Base-by-base conservation (phyloP, 2,888 invertebrate genomes). In the Dorcus parallelipipedus region DNA sequence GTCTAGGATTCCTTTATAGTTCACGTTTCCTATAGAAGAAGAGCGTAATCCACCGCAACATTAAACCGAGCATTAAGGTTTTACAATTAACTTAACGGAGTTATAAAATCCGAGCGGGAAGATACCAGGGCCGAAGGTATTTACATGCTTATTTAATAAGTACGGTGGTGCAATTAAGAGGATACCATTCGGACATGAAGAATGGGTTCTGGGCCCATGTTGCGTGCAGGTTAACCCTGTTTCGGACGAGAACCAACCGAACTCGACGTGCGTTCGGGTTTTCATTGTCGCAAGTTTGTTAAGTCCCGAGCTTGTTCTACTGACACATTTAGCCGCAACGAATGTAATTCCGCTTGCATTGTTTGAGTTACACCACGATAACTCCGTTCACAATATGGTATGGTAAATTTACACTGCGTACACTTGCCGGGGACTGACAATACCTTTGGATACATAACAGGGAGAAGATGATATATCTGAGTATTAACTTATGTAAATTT, bases 11-110 rank as follows among this genome's bases (percentile, higher is more conserved):
- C 45, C 45, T 45, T 45, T 45, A 33, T 33, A 33, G 26, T 33
- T 33, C 26, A 33, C 26, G 26, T 33, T 33, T 7, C 26, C 7
- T 33, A 33, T 33, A 33, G 26, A 33, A 7, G 26, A 33, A 33
- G 7, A 33, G 3, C 26, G 26, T 33, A 33, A 33, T 33, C 14
- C 43, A 54, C 54, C 43, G 20, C 39, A 45, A 45, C 43, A 54
- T 54, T 54, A 54, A 54, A 47, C 54, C 47, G 38, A 47, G 47
- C 45, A 54, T 54, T 47, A 54, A 38, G 39, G 54, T 47, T 45
- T 54, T 45, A 43, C 54, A 47, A 39, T 54, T 54, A 54, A 47
- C 54, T 54, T 54, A 17, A 17, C 39, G 39, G 20, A 54, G 54
- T 47, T 20, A 54, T 54, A 54, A 54, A 45, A 54, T 33, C 26